phyloP scores from a whole-genome alignment of 1,140 invertebrate species.

The Artemia franciscana region DNA sequence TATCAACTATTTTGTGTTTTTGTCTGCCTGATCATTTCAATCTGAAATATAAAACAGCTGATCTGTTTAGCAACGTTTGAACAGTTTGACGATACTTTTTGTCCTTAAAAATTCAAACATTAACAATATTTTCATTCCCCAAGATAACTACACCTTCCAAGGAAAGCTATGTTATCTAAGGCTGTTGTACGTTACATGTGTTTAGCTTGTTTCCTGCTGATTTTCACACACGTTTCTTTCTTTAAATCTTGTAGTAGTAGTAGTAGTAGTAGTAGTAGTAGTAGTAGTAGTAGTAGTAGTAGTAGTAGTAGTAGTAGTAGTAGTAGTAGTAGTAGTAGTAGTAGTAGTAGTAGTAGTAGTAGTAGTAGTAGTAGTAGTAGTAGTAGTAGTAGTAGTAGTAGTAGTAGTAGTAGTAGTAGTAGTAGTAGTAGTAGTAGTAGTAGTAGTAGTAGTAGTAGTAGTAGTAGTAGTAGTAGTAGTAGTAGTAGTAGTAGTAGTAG shows the following conservation, averaged over 20 bases:
- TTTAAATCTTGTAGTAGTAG: conserved; percentile 7
- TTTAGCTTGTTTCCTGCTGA: too few relatives aligned
- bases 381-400: conserved; percentile 9
- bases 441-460: conserved; percentile 10
- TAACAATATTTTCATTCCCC: too few relatives aligned
- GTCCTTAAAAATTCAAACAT: too few relatives aligned
- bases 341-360: conserved; percentile 6
- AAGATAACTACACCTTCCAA: too few relatives aligned
- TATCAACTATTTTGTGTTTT: too few relatives aligned
- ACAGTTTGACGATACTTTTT: too few relatives aligned
- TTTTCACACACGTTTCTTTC: conserved; percentile 1
- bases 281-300: neutral
- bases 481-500: neutral
- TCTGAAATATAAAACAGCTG: too few relatives aligned
- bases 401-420: conserved; percentile 6
- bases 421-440: conserved; percentile 6
- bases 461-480: conserved; percentile 6
- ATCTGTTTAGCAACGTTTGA: too few relatives aligned
- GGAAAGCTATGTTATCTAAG: too few relatives aligned
- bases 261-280: conserved; percentile 5
- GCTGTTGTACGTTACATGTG: neutral
- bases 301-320: conserved; percentile 2
- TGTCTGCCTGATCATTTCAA: too few relatives aligned
- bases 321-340: neutral
- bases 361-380: conserved; percentile 10